Base-by-base conservation (phyloP, 2,888 invertebrate genomes). In the Sicus ferrugineus region DNA sequence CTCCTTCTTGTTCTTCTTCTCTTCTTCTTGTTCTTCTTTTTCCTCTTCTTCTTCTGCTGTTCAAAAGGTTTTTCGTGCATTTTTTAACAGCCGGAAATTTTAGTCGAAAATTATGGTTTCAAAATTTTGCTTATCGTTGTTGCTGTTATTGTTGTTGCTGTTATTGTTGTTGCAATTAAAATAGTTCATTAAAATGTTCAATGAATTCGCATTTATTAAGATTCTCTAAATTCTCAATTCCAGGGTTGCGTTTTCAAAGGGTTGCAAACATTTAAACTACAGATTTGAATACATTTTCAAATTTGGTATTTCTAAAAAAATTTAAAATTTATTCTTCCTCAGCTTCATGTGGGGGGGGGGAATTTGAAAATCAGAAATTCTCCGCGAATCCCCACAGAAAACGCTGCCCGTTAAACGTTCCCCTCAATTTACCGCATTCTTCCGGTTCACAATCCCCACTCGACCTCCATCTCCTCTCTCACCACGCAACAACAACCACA, bases 31-130 rank as follows among this genome's bases (percentile, higher is more conserved):
- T n/a, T n/a, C n/a, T n/a, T n/a, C n/a, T n/a, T n/a, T n/a, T n/a
- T n/a, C n/a, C n/a, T n/a, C n/a, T n/a, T n/a, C n/a, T 31, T 30
- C 14, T 38, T 21, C 31, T 34, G 59, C 19, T 19, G 34, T 9
- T 34, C 5, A 64, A 64, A 64, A 64, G 26, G 64, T 52, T 64
- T 50, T 50, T 31, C 26, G 50, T 19, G 38, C 21, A 64, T 28
- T 50, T 64, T 30, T 50, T 64, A 50, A 52, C 28, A 42, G 50
- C 31, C 50, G 52, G 50, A 50, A 64, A 21, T 42, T 42, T 59
- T 23, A 42, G 50, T 42, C 21, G 28, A 48, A 62, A 62, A 23
- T 16, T 26, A 28, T 28, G 62, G 48, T 19, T 34, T 38, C 31
- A 26, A 19, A 19, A 9, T 52, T 52, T 64, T 64, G 6, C 7